Conservation (phyloP, 1,140 invertebrate species). For the Drusus annulatus region DNA sequence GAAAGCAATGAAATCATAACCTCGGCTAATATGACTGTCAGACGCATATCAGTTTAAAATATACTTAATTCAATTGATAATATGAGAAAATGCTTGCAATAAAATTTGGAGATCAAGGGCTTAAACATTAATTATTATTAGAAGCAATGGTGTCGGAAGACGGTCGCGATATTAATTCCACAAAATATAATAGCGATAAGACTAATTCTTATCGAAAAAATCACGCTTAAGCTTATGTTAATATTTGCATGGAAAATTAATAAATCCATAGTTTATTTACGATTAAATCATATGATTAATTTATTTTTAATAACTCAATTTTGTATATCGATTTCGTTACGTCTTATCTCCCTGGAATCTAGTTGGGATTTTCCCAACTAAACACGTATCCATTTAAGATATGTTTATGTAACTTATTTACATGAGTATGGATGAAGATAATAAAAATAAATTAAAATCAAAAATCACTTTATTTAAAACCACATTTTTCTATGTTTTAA, state of each 20-base stretch:
- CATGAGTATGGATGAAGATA: too few relatives aligned
- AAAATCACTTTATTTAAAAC: too few relatives aligned
- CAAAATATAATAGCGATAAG: neutral
- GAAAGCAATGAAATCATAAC: too few relatives aligned
- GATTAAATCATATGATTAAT: neutral
- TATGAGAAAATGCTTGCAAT: neutral
- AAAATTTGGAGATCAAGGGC: neutral
- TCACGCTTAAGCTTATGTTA: neutral
- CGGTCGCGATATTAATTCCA: neutral
- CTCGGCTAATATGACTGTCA: too few relatives aligned
- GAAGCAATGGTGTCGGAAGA: neutral
- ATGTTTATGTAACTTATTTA: too few relatives aligned
- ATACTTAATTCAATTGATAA: neutral
- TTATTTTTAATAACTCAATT: neutral
- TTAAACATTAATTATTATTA: neutral
- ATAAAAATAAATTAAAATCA: too few relatives aligned
- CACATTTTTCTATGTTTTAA: too few relatives aligned
- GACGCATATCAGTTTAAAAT: too few relatives aligned
- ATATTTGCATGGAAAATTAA: neutral
- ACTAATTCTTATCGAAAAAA: conserved; percentile 2
- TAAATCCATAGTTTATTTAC: neutral
- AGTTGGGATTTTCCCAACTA: too few relatives aligned
- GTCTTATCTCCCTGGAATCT: too few relatives aligned
- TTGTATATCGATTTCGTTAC: too few relatives aligned
- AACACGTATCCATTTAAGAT: too few relatives aligned